phyloP scores from a whole-genome alignment of 2,797 vertebrate species.

The Sebastes goodei region DNA sequence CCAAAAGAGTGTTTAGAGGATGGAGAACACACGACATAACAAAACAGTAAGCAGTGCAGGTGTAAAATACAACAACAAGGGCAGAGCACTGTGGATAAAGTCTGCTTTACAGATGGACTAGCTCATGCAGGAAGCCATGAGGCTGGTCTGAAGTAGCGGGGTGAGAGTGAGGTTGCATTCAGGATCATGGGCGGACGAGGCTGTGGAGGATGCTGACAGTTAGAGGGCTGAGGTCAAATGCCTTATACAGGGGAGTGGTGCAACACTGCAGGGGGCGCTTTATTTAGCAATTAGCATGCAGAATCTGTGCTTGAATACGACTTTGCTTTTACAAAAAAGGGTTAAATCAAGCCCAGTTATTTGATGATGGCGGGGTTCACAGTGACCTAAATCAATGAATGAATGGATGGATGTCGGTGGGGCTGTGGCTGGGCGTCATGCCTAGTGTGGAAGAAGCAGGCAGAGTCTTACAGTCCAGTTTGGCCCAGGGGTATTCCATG shows the following conservation, averaged over 20 bases:
- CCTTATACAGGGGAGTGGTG: neutral
- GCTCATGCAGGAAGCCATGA: constrained; percentile 65
- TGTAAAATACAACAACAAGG: neutral
- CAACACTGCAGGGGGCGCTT: neutral
- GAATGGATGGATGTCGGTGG: constrained; percentile 47
- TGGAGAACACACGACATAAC: constrained; percentile 23
- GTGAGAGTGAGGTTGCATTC: constrained; percentile 35
- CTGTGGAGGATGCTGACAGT: constrained; percentile 6
- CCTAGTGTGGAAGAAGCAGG: constrained; percentile 74
- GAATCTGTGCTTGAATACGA: neutral
- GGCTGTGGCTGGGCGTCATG: constrained; percentile 63
- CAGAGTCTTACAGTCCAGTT: constrained; percentile 78
- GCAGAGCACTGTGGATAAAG: constrained; percentile 22
- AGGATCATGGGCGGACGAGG: neutral
- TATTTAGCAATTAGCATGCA: constrained; percentile 48
- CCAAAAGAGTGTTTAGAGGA: constrained; percentile 20
- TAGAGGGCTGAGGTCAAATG: neutral
- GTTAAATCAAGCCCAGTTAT: constrained; percentile 36
- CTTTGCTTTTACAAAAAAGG: constrained; percentile 8
- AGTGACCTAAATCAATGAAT: constrained; percentile 25
- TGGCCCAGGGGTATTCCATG: constrained; percentile 79
- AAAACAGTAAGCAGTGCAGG: constrained; percentile 25
- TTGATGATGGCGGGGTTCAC: constrained; percentile 26
- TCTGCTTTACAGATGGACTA: neutral
- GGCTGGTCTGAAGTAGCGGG: constrained; percentile 2